These are phyloP conservation scores for Pasiphila rectangulata DNA, from an alignment of 2,888 invertebrate species.

Conservation along the genomic window DNA sequence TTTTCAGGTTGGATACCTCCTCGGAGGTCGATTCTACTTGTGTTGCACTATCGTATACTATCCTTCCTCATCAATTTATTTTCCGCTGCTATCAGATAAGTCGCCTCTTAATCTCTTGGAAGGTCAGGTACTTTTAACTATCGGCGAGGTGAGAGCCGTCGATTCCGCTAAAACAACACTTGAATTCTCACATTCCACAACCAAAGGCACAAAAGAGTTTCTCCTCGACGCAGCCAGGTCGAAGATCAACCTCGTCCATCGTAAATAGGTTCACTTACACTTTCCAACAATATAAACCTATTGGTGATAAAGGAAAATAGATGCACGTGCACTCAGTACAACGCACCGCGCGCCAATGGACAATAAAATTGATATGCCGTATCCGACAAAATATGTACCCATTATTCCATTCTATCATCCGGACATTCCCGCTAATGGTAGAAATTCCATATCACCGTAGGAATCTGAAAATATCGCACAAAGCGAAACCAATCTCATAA, in stretches of 20 bases:
- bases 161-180: neutral
- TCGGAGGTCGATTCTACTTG: too few relatives aligned
- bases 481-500: neutral
- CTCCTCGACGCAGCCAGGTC: neutral
- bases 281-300: too few relatives aligned
- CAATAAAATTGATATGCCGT: too few relatives aligned
- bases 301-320: too few relatives aligned
- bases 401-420: conserved; percentile 4
- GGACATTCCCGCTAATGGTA: conserved; percentile 18
- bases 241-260: neutral
- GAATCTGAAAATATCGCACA: conserved; percentile 12
- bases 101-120: neutral
- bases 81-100: too few relatives aligned
- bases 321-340: too few relatives aligned
- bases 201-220: neutral
- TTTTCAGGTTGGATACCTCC: too few relatives aligned
- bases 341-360: too few relatives aligned
- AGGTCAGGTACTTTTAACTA: neutral
- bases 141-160: neutral
- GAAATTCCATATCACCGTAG: conserved; percentile 20
- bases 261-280: too few relatives aligned
- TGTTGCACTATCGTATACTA: too few relatives aligned
- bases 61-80: too few relatives aligned
- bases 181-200: neutral
- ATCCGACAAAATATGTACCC: conserved; percentile 2